Base-by-base conservation (phyloP, 2,113 vertebrate species). In the Phasianus colchicus region DNA sequence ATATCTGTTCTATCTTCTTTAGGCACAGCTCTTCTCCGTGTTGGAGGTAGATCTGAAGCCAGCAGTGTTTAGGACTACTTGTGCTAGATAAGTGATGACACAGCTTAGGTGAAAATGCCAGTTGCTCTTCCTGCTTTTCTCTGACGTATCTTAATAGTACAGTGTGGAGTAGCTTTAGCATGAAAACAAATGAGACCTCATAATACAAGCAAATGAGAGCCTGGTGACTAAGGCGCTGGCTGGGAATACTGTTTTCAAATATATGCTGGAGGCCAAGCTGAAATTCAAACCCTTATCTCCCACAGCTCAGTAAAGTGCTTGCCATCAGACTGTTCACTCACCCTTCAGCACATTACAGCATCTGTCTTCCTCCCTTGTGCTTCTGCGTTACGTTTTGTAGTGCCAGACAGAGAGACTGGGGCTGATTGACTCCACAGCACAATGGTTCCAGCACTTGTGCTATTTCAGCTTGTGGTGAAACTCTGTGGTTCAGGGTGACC, bases 261-360 rank as follows among this genome's bases (percentile, higher is more conserved):
- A 52, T 36, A 82, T 93, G 57, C 74, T 87, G 89, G 45, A 92
- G 66, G 54, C 66, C 40, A 61, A 43, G 34, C 48, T 82, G 93
- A 82, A 95, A 95, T 85, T 91, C 54, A 95, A 92, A 30, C 66
- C 74, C 9, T 91, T 91, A 89, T 79, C 66, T 95, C 63, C 63
- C 36, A 73, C 75, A 85, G 70, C 40, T 93, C 82, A 65, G 3
- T 52, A 13, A 72, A 91, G 22, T 61, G n/a, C 55, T 77, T 91
- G 47, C 81, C 77, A 75, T 86, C 84, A 86, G 50, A 52, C 47
- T 90, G 20, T 77, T 85, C 32, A 32, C 32, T 85, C 57, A 25
- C 14, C 25, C 84, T 92, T 87, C 84, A 95, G 78, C 94, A 69
- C 66, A 45, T 92, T 70, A 52, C 13, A 76, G 43, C 0, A 0